Conservation (phyloP, 2,113 vertebrate species). For the Zosterops pallidus region DNA sequence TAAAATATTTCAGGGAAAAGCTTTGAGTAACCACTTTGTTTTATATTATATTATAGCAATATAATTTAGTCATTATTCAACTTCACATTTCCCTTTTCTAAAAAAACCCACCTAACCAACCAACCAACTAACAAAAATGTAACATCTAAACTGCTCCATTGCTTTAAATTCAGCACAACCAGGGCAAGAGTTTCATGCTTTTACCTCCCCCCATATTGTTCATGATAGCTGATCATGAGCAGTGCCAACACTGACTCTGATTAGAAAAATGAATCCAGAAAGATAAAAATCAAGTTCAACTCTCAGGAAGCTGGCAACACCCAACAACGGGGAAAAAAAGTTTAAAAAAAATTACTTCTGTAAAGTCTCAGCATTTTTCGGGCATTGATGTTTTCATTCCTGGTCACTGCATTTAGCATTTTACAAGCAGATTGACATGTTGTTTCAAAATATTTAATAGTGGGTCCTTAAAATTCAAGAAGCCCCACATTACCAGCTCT, state of each 20-base stretch:
- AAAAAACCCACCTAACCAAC: background rate
- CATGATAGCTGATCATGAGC: background rate
- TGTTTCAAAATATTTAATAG: background rate
- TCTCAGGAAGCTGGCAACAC: background rate
- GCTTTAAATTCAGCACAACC: background rate
- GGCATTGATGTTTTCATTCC: background rate
- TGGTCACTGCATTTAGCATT: background rate
- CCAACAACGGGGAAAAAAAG: accelerated
- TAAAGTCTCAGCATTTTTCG: background rate
- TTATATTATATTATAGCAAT: background rate
- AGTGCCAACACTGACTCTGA: background rate
- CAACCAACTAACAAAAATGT: too few relatives aligned
- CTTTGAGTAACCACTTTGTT: background rate
- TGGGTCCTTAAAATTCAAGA: background rate
- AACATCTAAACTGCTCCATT: background rate
- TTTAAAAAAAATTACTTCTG: background rate
- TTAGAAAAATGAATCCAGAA: background rate
- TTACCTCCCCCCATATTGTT: background rate
- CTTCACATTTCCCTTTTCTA: background rate
- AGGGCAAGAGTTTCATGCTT: background rate
- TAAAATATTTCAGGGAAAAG: background rate
- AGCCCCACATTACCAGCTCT: background rate
- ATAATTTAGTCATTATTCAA: background rate
- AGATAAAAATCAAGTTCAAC: background rate
- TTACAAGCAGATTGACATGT: background rate